Evolutionary conservation across 2,113 vertebrate species (phyloP), one percentile per base, ranked within the genome.

Genomic region (Ondatra zibethicus): DNA sequence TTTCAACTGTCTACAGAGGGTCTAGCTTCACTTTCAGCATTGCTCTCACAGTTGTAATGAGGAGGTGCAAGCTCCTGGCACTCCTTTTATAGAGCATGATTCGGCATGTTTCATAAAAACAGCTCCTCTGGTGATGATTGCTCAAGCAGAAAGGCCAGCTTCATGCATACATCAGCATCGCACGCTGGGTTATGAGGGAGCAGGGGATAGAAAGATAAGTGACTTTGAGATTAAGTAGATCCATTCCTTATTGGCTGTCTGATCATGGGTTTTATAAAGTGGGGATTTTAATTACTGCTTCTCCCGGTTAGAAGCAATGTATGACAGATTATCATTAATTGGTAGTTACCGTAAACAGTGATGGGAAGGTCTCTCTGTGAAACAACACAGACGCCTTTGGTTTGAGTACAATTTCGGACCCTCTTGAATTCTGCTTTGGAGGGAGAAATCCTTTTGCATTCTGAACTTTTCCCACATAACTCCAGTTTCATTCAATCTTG

Each of bases 91-190:
- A 91, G 33, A 96, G 70, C 21, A 72, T n/a, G 45, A 52, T 9
- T 87, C 27, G 31, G 25, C 68, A 3, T 68, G 33, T 96, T 96
- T 95, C 72, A 95, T 86, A 92, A 77, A 92, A 93, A 75, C 52
- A 36, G 47, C 61, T 50, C 61, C 73, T 92, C 36, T 90, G 52
- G 33, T 36, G 33, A 93, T 70, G 58, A 87, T 88, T 75, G 33
- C 23, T 80, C 36, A 63, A 21, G 84, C 55, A 76, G 75, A 76
- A 94, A 92, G 88, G 31, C 25, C 21, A 93, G 76, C 21, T 87
- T 73, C 76, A 21, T 31, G 66, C 39, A 65, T 31, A 23, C 33
- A 50, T 50, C 76, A 70, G 77, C 17, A 16, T 27, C 25, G 6
- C 2, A 19, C 2, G 2, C 36, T 94, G 47, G 52, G 5, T n/a